phyloP scores from a whole-genome alignment of 2,797 vertebrate species.

The Apodemus agrarius region DNA sequence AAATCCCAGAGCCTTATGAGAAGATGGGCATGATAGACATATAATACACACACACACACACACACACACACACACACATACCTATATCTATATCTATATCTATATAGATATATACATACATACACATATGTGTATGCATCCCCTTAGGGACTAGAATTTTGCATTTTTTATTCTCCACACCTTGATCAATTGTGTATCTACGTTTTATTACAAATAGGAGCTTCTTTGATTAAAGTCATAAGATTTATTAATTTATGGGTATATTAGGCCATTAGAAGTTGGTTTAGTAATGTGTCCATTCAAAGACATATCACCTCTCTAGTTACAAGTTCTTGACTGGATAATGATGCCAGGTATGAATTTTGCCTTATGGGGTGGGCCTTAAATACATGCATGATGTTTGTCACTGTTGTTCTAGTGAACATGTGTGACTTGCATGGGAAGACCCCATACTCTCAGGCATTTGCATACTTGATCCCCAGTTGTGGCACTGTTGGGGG shows the following conservation, averaged over 20 bases:
- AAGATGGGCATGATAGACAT: not conserved
- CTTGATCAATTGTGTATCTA: not conserved
- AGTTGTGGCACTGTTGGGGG: not conserved
- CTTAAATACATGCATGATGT: not conserved
- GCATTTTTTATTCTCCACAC: not conserved
- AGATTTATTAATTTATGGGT: not conserved
- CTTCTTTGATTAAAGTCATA: not conserved
- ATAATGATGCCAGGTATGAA: not conserved
- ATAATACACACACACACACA: too few species aligned
- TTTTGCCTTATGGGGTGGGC: not conserved
- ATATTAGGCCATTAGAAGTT: not conserved
- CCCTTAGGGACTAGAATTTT: not conserved
- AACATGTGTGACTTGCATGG: not conserved
- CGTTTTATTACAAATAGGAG: not conserved
- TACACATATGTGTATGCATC: too few species aligned
- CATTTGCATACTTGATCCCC: not conserved
- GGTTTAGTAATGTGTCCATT: not conserved
- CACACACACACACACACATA: too few species aligned
- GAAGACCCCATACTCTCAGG: not conserved
- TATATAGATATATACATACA: too few species aligned
- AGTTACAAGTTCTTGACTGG: not conserved
- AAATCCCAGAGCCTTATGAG: not conserved
- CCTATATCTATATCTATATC: too few species aligned
- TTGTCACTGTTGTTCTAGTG: not conserved
- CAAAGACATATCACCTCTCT: not conserved